Base-by-base conservation (phyloP, 64 coral and sea anemone species). In the Montipora cactus region DNA sequence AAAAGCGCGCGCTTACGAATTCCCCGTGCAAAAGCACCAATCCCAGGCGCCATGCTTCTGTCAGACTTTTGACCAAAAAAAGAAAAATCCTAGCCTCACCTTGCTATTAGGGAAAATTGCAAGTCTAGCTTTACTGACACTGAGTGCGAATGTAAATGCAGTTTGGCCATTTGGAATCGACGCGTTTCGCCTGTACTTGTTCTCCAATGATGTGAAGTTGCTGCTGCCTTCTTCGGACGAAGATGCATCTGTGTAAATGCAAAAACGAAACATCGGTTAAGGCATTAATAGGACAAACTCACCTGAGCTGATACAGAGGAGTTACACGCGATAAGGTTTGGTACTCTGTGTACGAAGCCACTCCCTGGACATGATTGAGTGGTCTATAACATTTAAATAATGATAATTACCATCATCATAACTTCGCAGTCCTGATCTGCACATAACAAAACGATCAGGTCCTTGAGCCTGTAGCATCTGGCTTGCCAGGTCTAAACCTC, bases 371-470 rank as follows among this genome's bases (percentile, higher is more conserved):
- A 64, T 14, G 9, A 12, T 64, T 12, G 4, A 14, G 11, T 1
- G 61, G 11, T 14, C 15, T 16, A 64, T 37, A 37, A 37, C 0
- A 37, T 37, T 37, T 37, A 37, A 37, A 37, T 37, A 37, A 37
- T 37, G 37, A 37, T 37, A 37, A 45, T 77, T 92, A 95, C 94
- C 94, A 79, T 95, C 84, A 49, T 86, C 82, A 37, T 88, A 93
- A 67, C 83, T 93, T 37, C 84, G 90, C 19, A 95, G 53, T n/a
- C 92, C 94, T 64, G 98, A 99, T 74, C 93, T 87, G 75, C 98
- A 99, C 98, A 99, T 99, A 66, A 96, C 92, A 76, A 99, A 99
- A 22, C 92, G 93, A 53, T 92, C 92, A 5, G 92, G 92, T 55
- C 90, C 92, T 90, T 96, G 96, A 21, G 89, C 94, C 62, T 81